Evolutionary conservation across 2,797 vertebrate species (phyloP).

Genomic region (Rhynchotus rufescens): DNA sequence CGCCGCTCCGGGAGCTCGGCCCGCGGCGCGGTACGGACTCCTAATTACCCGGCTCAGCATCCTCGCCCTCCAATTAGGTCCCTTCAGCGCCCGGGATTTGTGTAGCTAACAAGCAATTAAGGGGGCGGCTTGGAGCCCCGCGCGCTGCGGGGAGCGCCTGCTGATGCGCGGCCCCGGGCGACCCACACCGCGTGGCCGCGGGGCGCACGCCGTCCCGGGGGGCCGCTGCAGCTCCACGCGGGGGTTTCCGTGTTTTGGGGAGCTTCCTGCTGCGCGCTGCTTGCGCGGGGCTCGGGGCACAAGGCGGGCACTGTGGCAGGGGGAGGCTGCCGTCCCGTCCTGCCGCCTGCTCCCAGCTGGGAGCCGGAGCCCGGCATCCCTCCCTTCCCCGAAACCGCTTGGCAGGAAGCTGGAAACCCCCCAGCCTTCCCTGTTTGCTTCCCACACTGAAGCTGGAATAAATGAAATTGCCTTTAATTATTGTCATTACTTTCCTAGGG

Average conservation of each 20-base stretch:
- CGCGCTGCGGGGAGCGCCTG: background rate
- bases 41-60: background rate
- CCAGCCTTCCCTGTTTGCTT: background rate
- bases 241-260: too few species aligned
- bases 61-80: background rate
- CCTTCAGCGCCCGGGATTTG: background rate
- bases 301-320: background rate
- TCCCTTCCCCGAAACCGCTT: background rate
- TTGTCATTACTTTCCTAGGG: slow-evolving; percentile 69
- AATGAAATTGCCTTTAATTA: slow-evolving; percentile 77
- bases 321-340: background rate
- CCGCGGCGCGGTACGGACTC: background rate
- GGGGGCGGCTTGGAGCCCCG: background rate
- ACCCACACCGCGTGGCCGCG: rapidly evolving
- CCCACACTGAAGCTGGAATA: slow-evolving; percentile 39
- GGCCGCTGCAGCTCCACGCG: too few species aligned
- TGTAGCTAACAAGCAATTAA: background rate
- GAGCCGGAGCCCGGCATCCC: background rate
- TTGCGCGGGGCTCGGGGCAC: rapidly evolving
- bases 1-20: background rate
- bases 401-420: background rate
- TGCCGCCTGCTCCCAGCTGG: background rate
- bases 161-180: rapidly evolving
- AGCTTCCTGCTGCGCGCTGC: rapidly evolving
- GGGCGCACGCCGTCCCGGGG: too few species aligned